Evolutionary conservation across 2,797 vertebrate species (phyloP).

Genomic region (Gallirallus australis): DNA sequence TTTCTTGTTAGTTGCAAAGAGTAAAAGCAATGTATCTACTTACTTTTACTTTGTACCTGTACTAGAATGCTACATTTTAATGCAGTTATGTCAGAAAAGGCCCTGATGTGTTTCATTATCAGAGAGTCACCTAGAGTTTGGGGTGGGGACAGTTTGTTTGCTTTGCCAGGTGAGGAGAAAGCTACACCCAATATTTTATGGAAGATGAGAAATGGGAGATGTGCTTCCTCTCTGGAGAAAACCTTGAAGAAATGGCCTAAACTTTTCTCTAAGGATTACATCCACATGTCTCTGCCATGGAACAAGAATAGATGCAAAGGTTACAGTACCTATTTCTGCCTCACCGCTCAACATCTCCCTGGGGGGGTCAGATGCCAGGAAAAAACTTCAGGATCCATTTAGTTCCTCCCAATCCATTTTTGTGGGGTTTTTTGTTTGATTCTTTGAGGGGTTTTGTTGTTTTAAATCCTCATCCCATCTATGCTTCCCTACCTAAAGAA

Average conservation of each 20-base stretch:
- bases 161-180: neutral
- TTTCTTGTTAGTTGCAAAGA: constrained; percentile 34
- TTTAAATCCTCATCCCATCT: neutral
- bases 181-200: neutral
- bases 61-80: neutral
- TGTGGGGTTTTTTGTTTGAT: neutral
- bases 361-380: neutral
- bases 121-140: neutral
- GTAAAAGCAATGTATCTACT: neutral
- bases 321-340: constrained; percentile 1
- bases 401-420: neutral
- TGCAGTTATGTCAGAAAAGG: neutral
- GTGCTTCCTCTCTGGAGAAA: neutral
- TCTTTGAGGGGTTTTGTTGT: neutral
- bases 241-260: neutral
- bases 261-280: neutral
- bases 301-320: constrained; percentile 15
- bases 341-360: neutral
- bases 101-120: neutral
- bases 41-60: neutral
- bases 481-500: neutral
- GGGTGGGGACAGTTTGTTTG: neutral
- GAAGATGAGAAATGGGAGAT: neutral
- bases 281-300: neutral
- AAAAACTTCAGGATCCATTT: constrained; percentile 1